Conservation (phyloP, 2,113 vertebrate genomes). For the Tragulus kanchil region DNA sequence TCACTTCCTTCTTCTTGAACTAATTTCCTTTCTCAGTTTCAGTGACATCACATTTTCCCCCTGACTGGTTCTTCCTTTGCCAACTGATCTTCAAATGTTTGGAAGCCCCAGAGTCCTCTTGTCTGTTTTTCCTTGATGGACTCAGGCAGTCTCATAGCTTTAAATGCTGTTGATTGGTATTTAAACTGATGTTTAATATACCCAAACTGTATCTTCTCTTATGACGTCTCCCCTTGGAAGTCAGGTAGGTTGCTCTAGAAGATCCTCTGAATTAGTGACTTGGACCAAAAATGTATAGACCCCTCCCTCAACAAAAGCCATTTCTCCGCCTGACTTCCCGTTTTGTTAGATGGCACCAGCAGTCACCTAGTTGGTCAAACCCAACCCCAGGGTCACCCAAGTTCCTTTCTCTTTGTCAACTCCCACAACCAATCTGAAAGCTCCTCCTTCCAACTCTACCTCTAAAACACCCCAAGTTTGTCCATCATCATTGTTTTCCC, state of each 20-base stretch:
- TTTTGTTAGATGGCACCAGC: neutral
- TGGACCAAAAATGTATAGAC: neutral
- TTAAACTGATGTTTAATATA: neutral
- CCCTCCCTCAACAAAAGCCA: neutral
- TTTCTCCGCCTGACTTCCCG: slow-evolving; percentile 8
- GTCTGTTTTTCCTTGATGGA: neutral
- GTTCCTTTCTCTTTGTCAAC: slow-evolving; percentile 3
- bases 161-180: neutral
- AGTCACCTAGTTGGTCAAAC: slow-evolving; percentile 4
- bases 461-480: neutral
- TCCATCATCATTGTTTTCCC: neutral
- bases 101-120: neutral
- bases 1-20: slow-evolving; percentile 30
- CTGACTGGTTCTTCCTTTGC: neutral
- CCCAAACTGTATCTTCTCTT: slow-evolving; percentile 30
- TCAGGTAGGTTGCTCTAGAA: slow-evolving; percentile 19
- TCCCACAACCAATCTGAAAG: neutral
- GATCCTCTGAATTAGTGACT: slow-evolving; percentile 29
- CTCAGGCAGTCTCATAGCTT: neutral
- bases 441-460: neutral
- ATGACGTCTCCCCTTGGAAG: slow-evolving; percentile 22
- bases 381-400: neutral
- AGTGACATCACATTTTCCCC: neutral
- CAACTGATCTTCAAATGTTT: slow-evolving; percentile 13
- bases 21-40: slow-evolving; percentile 34